Evolutionary conservation across 2,888 invertebrate species (phyloP).

Genomic region (Ametastegia equiseti): DNA sequence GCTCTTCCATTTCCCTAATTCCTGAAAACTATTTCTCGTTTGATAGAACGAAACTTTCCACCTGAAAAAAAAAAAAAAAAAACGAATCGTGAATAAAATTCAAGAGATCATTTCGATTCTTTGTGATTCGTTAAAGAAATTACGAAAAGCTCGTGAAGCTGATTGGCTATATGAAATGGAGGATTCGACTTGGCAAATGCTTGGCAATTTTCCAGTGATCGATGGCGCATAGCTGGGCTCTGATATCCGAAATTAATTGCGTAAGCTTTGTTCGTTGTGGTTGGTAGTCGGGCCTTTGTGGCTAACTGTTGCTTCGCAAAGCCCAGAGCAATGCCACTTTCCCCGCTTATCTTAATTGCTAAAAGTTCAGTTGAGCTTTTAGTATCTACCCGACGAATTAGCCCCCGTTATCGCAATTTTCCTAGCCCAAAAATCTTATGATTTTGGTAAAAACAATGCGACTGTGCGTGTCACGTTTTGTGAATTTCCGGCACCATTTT

Average conservation of each 20-base stretch:
- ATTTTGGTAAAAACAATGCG: too few relatives aligned
- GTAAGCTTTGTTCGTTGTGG: neutral
- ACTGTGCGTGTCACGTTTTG: too few relatives aligned
- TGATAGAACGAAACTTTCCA: too few relatives aligned
- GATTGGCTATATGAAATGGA: neutral
- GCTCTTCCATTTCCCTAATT: too few relatives aligned
- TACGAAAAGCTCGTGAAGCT: neutral
- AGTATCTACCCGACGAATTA: neutral
- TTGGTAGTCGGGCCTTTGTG: neutral
- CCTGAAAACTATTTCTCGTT: too few relatives aligned
- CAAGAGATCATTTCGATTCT: too few relatives aligned
- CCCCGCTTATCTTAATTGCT: slow-evolving; percentile 2
- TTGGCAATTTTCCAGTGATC: neutral
- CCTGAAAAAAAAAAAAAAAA: too few relatives aligned
- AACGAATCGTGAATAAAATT: too few relatives aligned
- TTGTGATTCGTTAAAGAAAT: neutral
- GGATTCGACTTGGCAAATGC: neutral
- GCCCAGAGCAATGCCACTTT: neutral
- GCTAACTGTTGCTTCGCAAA: slow-evolving; percentile 29
- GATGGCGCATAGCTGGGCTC: neutral
- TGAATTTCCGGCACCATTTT: too few relatives aligned
- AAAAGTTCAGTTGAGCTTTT: neutral
- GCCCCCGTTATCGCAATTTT: neutral
- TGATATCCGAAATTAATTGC: neutral
- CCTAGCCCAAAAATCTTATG: neutral